Evolutionary conservation across 1,140 invertebrate genomes (phyloP), one percentile per base, ranked within the genome.

Genomic region (Spodoptera frugiperda): DNA sequence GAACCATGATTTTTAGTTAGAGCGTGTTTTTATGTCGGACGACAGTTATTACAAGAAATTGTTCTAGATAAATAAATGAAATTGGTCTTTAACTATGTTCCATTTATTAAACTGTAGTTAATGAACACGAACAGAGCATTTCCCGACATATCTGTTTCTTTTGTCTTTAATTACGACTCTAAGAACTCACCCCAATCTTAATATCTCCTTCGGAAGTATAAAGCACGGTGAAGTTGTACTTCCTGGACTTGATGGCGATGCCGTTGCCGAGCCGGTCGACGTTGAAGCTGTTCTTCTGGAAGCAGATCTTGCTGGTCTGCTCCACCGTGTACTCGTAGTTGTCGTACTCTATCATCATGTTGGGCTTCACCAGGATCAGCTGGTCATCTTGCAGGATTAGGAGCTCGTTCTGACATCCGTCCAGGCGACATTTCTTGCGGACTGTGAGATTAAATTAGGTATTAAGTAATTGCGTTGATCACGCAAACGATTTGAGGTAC

Each of bases 201-300:
- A 97, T 94, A 78, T 97, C 96, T 2, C 95, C 95, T 77, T 96
- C 95, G 3, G 94, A 92, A 85, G 96, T 96, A 91, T 96, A 97
- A 3, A 96, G 94, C 1, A 97, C 94, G 91, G 95, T 97, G 86
- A 97, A 97, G 55, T 96, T 96, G 84, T 97, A 96, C 59, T 95
- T 94, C 51, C 95, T 95, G 0, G 96, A 97, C 21, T 96, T 94
- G 54, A 97, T 96, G 3, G 96, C 89, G 0, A 97, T 88, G 0
- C 95, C 96, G 59, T 97, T 95, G 5, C 97, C 97, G 0, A 97
- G 92, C 51, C 95, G 94, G 0, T 95, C 95, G 6, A 98, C 94
- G 8, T 95, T 94, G 85, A 98, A 97, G 19, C 95, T 95, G 73
- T 95, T 94, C 39, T 94, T 95, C 80, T 96, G 95, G 76, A 95